Evolutionary conservation across 2,797 vertebrate genomes (phyloP).

Genomic region (Falco naumanni): DNA sequence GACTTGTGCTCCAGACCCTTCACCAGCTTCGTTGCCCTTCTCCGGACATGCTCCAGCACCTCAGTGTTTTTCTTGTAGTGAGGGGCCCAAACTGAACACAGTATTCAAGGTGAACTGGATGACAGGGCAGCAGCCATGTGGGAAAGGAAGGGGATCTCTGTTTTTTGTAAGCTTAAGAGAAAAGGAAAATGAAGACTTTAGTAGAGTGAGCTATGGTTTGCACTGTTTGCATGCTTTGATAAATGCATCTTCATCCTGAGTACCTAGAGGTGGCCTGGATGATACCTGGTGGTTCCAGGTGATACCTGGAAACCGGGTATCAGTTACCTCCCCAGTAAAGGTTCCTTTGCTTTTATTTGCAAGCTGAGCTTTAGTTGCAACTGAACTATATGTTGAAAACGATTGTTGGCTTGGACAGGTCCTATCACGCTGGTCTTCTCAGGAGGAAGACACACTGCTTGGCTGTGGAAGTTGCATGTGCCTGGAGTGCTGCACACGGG

Average conservation of each 20-base stretch:
- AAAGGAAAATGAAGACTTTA: not conserved
- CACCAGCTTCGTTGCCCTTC: no score
- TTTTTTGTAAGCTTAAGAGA: not conserved
- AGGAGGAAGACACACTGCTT: not conserved
- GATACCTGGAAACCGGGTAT: not conserved
- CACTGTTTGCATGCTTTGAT: not conserved
- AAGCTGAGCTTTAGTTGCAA: not conserved
- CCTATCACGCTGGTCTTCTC: not conserved
- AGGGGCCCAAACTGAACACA: no score
- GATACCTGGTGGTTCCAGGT: no score
- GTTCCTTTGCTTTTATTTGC: not conserved
- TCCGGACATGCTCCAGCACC: no score
- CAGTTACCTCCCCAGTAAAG: not conserved
- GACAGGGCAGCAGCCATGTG: not conserved
- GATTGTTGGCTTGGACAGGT: not conserved
- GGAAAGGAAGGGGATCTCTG: not conserved
- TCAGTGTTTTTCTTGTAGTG: no score
- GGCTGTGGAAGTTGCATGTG: not conserved
- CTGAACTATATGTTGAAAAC: not conserved
- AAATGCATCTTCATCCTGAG: not conserved
- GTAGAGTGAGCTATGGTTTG: not conserved
- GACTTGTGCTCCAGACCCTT: no score
- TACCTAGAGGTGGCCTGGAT: not conserved
- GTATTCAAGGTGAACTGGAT: not conserved
- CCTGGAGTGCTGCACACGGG: not conserved